Evolutionary conservation across 2,888 invertebrate genomes (phyloP), one percentile per base, ranked within the genome.

Genomic region (Drosophila mettleri): DNA sequence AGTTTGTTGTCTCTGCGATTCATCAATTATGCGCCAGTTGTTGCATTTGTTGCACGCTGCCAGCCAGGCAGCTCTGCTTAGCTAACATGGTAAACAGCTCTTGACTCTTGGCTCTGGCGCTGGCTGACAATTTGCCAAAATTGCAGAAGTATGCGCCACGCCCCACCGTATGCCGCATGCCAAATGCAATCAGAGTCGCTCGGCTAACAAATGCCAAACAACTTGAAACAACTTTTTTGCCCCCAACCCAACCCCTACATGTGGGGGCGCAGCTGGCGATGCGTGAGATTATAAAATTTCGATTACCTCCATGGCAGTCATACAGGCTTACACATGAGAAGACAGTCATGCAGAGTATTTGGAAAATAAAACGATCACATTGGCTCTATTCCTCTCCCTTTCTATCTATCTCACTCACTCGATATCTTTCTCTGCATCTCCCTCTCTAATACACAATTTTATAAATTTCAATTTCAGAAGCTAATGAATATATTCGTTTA

Each of bases 1-100:
- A 3, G 43, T 5, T n/a, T 5, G 24, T 1, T 43, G 41, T 36
- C 39, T 22, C 45, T 43, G 41, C 59, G 59, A 49, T 58, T 75
- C 80, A 78, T 78, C 80, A 78, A 67, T 75, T 75, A 75, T 78
- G 76, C 75, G 70, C 12, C 60, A 46, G 55, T 60, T 57, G 48
- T 61, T 57, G 69, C 67, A 57, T 43, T 45, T 39, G 46, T 58
- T 68, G 55, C 24, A 33, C 57, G 54, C 48, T 41, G 41, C 14
- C 43, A 10, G 16, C 18, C 48, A 34, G 41, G 10, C 43, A 10
- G 16, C 18, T 12, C 18, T 24, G 49, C 22, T 20, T 10, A 43
- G 43, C 24, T n/a, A 9, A n/a, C n/a, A n/a, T 9, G n/a, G n/a
- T 24, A 24, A 43, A 7, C 33, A 55, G 43, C 52, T 54, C 53